Percentiles rank a stretch among this genome's conserved stretches.
Conservation (phyloP, 2,888 invertebrate species). For the Tenthredo notha region DNA sequence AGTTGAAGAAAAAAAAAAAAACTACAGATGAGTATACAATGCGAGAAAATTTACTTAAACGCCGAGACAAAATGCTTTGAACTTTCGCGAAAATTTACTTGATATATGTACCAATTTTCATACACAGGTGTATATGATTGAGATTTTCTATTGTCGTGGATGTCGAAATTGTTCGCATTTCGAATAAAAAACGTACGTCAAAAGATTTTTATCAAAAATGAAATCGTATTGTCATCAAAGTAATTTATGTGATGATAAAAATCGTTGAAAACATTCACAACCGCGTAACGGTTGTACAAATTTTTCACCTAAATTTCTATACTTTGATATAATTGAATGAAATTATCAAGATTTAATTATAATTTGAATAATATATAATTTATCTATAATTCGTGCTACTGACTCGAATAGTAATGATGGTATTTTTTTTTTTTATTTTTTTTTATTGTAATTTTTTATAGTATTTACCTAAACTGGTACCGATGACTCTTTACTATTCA, state of each 20-base stretch:
- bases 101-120: background rate
- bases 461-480: slow-evolving; percentile 35
- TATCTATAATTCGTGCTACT: background rate
- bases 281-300: background rate
- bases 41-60: background rate
- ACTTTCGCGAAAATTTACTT: background rate
- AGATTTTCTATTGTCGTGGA: background rate
- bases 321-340: background rate
- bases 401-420: background rate
- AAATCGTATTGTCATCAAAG: background rate
- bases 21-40: background rate
- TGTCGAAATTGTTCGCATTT: background rate
- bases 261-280: background rate
- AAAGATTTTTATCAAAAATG: background rate
- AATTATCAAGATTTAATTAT: background rate
- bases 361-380: background rate
- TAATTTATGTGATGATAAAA: background rate
- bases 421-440: too few relatives aligned
- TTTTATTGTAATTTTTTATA: background rate
- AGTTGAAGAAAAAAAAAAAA: background rate
- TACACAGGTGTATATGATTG: background rate
- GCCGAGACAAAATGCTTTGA: background rate
- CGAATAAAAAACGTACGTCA: background rate
- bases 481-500: slow-evolving; percentile 12
- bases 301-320: background rate